These are phyloP conservation scores for Umimayanthus chanpuru DNA, from an alignment of 92 coral and sea anemone species.

Conservation along the genomic window DNA sequence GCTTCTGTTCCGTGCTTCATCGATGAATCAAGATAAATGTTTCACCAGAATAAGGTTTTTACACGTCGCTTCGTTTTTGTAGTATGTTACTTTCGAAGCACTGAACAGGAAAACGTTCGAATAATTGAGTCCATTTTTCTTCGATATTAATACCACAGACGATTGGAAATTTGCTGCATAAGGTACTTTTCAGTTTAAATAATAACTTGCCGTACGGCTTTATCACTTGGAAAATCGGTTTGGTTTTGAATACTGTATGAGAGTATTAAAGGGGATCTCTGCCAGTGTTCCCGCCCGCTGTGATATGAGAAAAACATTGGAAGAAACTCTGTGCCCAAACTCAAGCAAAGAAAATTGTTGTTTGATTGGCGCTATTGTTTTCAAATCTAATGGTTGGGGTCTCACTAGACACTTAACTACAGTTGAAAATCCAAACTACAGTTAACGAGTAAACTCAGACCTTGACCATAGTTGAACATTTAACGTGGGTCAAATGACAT, in stretches of 20 bases:
- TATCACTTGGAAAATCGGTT: slow-evolving; percentile 19
- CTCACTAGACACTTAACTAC: too few relatives aligned
- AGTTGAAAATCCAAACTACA: too few relatives aligned
- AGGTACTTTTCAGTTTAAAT: slow-evolving; percentile 27
- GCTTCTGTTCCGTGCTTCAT: slow-evolving; percentile 18
- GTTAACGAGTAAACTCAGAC: too few relatives aligned
- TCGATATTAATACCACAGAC: neutral
- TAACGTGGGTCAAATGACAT: too few relatives aligned
- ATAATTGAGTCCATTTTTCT: neutral
- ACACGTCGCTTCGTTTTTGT: neutral
- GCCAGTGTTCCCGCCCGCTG: slow-evolving; percentile 32
- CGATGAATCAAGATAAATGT: slow-evolving; percentile 8
- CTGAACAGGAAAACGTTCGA: neutral
- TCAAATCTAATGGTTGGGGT: too few relatives aligned
- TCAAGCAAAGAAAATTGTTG: neutral
- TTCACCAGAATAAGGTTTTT: neutral
- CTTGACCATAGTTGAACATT: too few relatives aligned
- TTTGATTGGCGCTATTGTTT: slow-evolving; percentile 3
- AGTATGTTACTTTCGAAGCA: neutral
- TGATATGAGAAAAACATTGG: slow-evolving; percentile 5
- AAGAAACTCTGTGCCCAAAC: neutral
- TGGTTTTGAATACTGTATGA: slow-evolving; percentile 32
- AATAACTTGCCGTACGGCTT: neutral
- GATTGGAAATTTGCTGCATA: neutral
- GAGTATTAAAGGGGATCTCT: slow-evolving; percentile 13